These are phyloP conservation scores for Coenobita brevimanus DNA, from an alignment of 1,140 invertebrate species.

Conservation along the genomic window DNA sequence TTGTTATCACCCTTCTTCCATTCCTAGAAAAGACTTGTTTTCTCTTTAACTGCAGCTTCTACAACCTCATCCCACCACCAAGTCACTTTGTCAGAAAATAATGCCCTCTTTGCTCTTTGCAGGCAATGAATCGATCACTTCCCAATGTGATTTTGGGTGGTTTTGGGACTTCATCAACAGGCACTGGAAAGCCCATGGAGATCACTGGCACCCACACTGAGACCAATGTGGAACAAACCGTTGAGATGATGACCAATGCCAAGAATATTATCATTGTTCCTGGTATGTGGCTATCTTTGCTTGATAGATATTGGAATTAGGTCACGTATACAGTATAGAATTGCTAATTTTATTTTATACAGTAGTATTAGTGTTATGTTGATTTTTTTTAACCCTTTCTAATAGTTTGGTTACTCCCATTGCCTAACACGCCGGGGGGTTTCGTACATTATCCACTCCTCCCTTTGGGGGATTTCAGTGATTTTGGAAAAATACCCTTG, in stretches of 20 bases:
- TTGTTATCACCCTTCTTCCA: not conserved
- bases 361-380: not conserved
- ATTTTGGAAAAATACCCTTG: too few relatives aligned
- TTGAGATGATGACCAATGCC: conserved; percentile 85
- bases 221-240: conserved; percentile 83
- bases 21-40: not conserved
- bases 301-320: too few relatives aligned
- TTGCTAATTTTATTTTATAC: not conserved
- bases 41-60: too few relatives aligned
- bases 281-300: conserved; percentile 72
- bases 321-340: not conserved
- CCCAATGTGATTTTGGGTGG: conserved; percentile 92
- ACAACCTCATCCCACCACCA: too few relatives aligned
- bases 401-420: too few relatives aligned
- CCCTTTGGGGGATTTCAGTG: too few relatives aligned
- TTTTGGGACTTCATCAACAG: conserved; percentile 84
- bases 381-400: not conserved
- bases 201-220: conserved; percentile 89
- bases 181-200: conserved; percentile 82
- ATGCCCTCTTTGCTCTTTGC: conserved; percentile 49
- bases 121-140: conserved; percentile 94
- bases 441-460: too few relatives aligned
- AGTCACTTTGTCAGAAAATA: not conserved
- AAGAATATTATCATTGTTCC: conserved; percentile 92
- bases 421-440: too few relatives aligned